Percentiles rank a stretch among this genome's conserved stretches.
phyloP scores from a whole-genome alignment of 1,140 invertebrate genomes.

The Drosophila serrata region DNA sequence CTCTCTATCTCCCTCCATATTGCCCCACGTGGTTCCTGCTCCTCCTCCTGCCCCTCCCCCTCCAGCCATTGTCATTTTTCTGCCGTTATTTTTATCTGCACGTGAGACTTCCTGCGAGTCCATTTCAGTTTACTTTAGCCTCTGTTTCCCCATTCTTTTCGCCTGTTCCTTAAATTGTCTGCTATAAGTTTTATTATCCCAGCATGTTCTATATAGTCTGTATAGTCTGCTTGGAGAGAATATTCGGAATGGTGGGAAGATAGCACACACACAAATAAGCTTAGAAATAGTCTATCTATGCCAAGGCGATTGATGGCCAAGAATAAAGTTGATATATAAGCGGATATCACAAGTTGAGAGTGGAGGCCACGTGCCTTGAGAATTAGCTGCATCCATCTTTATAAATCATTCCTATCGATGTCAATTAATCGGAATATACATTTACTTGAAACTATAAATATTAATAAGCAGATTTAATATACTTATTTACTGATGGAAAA shows the following conservation, averaged over 20 bases:
- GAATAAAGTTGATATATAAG: slow-evolving; percentile 48
- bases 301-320: slow-evolving; percentile 29
- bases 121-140: slow-evolving; percentile 44
- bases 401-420: slow-evolving; percentile 38
- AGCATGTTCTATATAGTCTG: slow-evolving; percentile 6
- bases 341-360: slow-evolving; percentile 38
- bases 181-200: slow-evolving; percentile 67
- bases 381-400: slow-evolving; percentile 43
- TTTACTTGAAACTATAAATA: not conserved
- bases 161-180: slow-evolving; percentile 59
- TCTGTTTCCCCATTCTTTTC: slow-evolving; percentile 4
- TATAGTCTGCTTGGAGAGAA: slow-evolving; percentile 1
- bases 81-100: slow-evolving; percentile 81
- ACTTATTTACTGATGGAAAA: not conserved
- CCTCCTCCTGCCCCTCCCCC: not conserved
- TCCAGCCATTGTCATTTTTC: slow-evolving; percentile 65
- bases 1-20: slow-evolving; percentile 23
- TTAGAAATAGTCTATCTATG: slow-evolving; percentile 41
- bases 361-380: slow-evolving; percentile 17
- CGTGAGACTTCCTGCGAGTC: slow-evolving; percentile 65
- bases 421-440: slow-evolving; percentile 31
- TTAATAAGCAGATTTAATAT: not conserved
- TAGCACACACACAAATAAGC: slow-evolving; percentile 35
- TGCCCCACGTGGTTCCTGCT: slow-evolving; percentile 19
- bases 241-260: not conserved